Percentiles rank a stretch among this genome's conserved stretches.
Evolutionary conservation across 2,888 invertebrate genomes (phyloP).

Genomic region (Platycheirus albimanus): DNA sequence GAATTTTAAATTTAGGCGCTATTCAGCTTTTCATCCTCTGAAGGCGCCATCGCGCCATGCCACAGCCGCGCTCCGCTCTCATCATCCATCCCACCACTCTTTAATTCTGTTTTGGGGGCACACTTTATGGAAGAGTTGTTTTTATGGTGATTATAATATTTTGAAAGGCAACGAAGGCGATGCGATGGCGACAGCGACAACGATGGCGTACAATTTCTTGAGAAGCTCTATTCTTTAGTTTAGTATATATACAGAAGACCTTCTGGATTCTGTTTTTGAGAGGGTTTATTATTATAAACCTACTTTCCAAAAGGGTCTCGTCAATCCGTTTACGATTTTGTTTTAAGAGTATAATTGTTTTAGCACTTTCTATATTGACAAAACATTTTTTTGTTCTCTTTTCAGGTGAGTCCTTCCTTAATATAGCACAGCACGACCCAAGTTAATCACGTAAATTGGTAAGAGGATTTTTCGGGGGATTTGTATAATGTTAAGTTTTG

Average conservation of each 20-base stretch:
- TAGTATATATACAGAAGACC: constrained; percentile 2
- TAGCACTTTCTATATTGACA: constrained; percentile 36
- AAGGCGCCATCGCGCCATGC: neutral
- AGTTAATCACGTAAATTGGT: constrained; percentile 26
- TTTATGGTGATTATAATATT: constrained; percentile 52
- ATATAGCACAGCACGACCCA: constrained; percentile 11
- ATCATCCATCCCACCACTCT: constrained; percentile 29
- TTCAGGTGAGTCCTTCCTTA: constrained; percentile 30
- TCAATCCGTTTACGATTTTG: constrained; percentile 62
- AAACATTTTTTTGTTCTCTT: constrained; percentile 1
- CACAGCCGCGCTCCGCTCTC: neutral
- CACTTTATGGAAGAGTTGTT: constrained; percentile 45
- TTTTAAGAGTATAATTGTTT: constrained; percentile 48
- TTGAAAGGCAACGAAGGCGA: constrained; percentile 1
- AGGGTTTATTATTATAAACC: constrained; percentile 29
- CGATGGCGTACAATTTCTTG: neutral
- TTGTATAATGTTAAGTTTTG: constrained; percentile 18
- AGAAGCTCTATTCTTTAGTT: neutral
- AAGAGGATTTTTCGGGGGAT: constrained; percentile 9
- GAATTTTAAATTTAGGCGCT: constrained; percentile 20
- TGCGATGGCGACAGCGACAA: neutral
- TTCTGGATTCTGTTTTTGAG: constrained; percentile 28
- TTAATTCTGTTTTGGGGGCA: constrained; percentile 44
- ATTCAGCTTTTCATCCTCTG: constrained; percentile 5
- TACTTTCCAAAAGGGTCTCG: constrained; percentile 25